A percentile compares a stretch with the other conserved stretches of the same genome.
These are phyloP conservation scores for Polia nebulosa DNA, from an alignment of 2,888 invertebrate species.

Conservation along the genomic window DNA sequence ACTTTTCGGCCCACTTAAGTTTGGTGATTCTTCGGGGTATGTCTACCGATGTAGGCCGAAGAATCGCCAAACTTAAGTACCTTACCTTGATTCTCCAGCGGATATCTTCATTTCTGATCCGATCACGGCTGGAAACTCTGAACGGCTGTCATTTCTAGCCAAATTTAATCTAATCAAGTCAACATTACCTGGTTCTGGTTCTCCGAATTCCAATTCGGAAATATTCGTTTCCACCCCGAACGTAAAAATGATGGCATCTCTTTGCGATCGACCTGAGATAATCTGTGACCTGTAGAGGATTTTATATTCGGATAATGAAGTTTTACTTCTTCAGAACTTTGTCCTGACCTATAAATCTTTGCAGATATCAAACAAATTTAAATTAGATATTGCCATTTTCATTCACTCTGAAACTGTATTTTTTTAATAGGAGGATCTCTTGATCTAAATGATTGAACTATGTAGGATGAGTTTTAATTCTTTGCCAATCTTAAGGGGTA, in stretches of 20 bases:
- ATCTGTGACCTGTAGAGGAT: slow-evolving; percentile 50
- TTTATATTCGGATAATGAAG: slow-evolving; percentile 46
- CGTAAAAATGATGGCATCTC: slow-evolving; percentile 40
- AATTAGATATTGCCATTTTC: slow-evolving; percentile 3
- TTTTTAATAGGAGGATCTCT: background rate
- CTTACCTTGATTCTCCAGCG: no score
- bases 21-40: no score
- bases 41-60: no score
- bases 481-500: no score
- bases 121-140: no score
- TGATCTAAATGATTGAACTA: background rate
- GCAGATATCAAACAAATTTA: slow-evolving; percentile 24
- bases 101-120: no score
- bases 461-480: background rate
- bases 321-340: slow-evolving; percentile 40
- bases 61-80: no score
- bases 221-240: slow-evolving; percentile 28
- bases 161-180: slow-evolving; percentile 44
- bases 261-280: slow-evolving; percentile 49
- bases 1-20: no score
- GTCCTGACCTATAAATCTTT: slow-evolving; percentile 33
- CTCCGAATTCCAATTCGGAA: slow-evolving; percentile 29
- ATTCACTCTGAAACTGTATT: background rate
- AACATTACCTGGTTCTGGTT: slow-evolving; percentile 22
- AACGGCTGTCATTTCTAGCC: slow-evolving; percentile 19